Evolutionary conservation across 2,113 vertebrate species (phyloP).

Genomic region (Parus major): DNA sequence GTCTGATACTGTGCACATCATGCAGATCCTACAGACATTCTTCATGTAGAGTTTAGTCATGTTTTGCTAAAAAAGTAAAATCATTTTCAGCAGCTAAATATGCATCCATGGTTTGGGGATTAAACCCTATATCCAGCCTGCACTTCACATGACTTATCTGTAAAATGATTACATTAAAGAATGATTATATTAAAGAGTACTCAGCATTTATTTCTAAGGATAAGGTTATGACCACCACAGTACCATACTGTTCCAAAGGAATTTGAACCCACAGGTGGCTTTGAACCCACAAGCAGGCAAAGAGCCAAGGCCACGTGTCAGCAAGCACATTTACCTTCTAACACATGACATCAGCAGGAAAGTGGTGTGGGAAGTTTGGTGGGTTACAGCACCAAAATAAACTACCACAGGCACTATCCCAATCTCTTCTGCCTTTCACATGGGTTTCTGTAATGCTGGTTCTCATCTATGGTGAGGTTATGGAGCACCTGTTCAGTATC

Average conservation of each 20-base stretch:
- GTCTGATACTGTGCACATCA: background rate
- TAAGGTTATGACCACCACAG: background rate
- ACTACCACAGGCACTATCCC: background rate
- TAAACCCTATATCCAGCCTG: background rate
- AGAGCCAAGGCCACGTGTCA: background rate
- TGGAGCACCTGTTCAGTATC: background rate
- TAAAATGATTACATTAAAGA: background rate
- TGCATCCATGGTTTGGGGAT: background rate
- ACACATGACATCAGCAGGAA: background rate
- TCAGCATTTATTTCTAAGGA: background rate
- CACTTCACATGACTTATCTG: background rate
- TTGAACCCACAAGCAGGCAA: background rate
- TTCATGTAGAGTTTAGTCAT: background rate
- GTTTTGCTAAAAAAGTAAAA: background rate
- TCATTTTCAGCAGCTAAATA: background rate
- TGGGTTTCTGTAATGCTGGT: background rate
- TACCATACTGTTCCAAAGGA: background rate
- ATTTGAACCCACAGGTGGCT: background rate
- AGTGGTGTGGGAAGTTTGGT: background rate
- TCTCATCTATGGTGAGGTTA: background rate
- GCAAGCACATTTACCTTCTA: background rate
- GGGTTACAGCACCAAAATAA: background rate
- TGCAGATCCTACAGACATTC: background rate
- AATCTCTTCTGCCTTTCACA: rapidly evolving
- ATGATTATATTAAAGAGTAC: background rate